phyloP scores from a whole-genome alignment of 1,140 invertebrate species.

The Tetraneura akinire region DNA sequence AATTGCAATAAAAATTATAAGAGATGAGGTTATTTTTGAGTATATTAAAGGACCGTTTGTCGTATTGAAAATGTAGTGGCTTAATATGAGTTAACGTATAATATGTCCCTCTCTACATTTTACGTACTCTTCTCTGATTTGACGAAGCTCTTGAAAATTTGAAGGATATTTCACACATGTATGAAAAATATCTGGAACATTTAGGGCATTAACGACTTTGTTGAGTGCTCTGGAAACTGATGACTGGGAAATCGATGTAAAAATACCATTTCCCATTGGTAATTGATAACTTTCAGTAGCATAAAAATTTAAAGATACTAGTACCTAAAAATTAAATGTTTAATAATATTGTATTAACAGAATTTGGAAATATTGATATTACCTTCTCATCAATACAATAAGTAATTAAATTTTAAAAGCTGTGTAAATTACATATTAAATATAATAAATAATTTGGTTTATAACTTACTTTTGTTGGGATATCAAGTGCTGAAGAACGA shows the following conservation, averaged over 20 bases:
- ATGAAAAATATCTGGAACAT: neutral
- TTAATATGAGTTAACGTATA: too few species aligned
- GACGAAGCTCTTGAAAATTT: neutral
- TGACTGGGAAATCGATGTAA: neutral
- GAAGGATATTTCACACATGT: neutral
- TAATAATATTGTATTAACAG: neutral
- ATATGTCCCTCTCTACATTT: too few species aligned
- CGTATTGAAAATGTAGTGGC: too few species aligned
- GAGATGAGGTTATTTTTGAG: too few species aligned
- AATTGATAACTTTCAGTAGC: neutral
- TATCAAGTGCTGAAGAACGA: neutral
- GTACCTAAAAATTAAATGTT: neutral
- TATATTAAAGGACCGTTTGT: too few species aligned
- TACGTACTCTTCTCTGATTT: neutral
- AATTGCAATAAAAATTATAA: too few species aligned
- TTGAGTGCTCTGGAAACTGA: neutral
- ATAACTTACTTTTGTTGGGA: neutral
- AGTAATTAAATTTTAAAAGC: too few species aligned
- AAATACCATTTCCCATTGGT: neutral
- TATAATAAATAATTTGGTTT: too few species aligned
- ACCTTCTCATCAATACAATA: too few species aligned
- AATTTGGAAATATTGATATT: too few species aligned
- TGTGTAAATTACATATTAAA: too few species aligned
- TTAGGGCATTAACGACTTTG: neutral
- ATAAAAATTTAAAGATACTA: constrained; percentile 7